Conservation (phyloP, 2,113 vertebrate species). For the Turdus rufiventris region DNA sequence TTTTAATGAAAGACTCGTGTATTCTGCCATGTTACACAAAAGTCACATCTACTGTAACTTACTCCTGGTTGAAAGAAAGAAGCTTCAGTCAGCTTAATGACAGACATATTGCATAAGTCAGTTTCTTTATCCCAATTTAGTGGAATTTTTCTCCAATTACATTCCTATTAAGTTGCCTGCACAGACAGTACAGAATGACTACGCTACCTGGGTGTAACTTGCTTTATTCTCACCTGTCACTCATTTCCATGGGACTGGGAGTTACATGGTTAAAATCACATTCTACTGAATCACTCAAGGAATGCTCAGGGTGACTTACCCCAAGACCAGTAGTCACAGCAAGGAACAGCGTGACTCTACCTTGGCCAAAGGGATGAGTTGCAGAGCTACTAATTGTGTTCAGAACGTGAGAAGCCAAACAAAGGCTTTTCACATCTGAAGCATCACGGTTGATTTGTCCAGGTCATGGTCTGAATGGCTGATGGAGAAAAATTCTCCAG, state of each 20-base stretch:
- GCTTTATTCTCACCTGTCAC: background rate
- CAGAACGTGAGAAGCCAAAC: slow-evolving; percentile 25
- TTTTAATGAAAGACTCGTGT: background rate
- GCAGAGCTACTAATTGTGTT: slow-evolving; percentile 28
- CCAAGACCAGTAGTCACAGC: background rate
- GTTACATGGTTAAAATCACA: background rate
- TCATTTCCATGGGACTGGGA: background rate
- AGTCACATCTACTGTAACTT: background rate
- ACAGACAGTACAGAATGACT: background rate
- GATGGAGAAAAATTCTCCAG: slow-evolving; percentile 2
- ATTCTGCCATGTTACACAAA: background rate
- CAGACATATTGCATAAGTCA: background rate
- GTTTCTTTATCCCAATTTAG: background rate
- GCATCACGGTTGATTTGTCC: slow-evolving; percentile 25
- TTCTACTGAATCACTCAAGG: background rate
- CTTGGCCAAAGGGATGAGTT: background rate
- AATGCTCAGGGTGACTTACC: background rate
- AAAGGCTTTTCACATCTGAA: slow-evolving; percentile 40
- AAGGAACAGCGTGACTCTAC: background rate
- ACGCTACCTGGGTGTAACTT: background rate
- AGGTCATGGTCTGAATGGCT: background rate
- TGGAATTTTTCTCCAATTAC: background rate
- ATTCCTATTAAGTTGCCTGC: background rate
- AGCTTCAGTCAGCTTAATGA: background rate
- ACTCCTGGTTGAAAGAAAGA: background rate